Conservation (phyloP, 2,113 vertebrate genomes). For the Varanus salvator region DNA sequence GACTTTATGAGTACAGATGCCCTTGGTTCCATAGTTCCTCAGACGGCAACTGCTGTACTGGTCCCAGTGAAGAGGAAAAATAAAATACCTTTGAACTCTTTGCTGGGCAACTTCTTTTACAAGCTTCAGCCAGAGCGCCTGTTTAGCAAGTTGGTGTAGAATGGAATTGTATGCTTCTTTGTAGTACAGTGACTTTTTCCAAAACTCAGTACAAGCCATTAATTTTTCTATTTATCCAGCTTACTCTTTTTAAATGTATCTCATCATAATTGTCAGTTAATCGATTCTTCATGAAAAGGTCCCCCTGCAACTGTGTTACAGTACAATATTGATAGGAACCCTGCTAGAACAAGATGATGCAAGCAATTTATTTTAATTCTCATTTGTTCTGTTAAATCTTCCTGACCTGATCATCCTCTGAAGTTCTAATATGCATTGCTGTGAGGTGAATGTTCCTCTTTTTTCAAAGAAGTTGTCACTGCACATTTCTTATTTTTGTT, state of each 20-base stretch:
- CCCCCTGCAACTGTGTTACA: slow-evolving; percentile 38
- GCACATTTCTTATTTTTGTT: not conserved
- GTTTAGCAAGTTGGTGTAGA: slow-evolving; percentile 13
- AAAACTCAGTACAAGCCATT: slow-evolving; percentile 29
- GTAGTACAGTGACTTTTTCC: not conserved
- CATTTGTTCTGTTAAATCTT: slow-evolving; percentile 49
- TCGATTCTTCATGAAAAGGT: slow-evolving; percentile 36
- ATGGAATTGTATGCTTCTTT: slow-evolving; percentile 15
- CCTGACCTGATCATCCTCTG: not conserved
- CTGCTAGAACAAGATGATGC: slow-evolving; percentile 26
- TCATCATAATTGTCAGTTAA: slow-evolving; percentile 40
- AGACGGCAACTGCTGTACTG: not conserved
- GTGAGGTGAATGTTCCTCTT: not conserved
- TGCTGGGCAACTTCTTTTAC: not conserved
- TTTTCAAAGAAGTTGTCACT: not conserved
- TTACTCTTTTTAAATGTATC: not conserved
- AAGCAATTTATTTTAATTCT: slow-evolving; percentile 41
- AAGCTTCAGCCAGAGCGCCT: slow-evolving; percentile 1
- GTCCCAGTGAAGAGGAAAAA: not conserved
- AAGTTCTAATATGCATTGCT: not conserved
- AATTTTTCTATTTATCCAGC: slow-evolving; percentile 26
- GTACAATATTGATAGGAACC: slow-evolving; percentile 28
- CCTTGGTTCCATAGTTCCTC: not conserved
- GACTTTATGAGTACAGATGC: not conserved
- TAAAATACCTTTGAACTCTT: not conserved